Evolutionary conservation across 35 echinoderm and acorn worm species (phyloP).

Genomic region (Heliocidaris tuberculata): DNA sequence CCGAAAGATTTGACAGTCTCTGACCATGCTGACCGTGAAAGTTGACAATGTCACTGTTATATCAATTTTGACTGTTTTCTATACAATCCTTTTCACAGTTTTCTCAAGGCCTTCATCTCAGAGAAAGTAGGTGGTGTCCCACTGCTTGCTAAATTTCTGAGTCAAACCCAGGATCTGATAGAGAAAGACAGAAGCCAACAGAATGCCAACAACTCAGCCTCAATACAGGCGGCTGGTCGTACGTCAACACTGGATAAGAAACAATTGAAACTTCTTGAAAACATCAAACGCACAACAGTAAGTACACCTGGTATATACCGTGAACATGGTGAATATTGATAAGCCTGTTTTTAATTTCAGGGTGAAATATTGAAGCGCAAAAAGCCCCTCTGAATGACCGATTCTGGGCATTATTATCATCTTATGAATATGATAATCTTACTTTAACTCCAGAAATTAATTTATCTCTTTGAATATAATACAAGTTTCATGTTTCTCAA

Average conservation of each 20-base stretch:
- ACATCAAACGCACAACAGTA: conserved; percentile 39
- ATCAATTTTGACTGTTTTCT: no score
- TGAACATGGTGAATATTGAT: not conserved
- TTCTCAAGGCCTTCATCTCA: conserved; percentile 21
- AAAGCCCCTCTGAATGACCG: no score
- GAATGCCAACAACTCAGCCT: not conserved
- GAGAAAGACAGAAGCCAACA: conserved; percentile 32
- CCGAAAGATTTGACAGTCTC: no score
- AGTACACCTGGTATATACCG: not conserved
- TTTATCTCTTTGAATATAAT: no score
- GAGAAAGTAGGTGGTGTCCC: not conserved
- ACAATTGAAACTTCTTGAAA: conserved; percentile 15
- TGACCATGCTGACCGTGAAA: no score
- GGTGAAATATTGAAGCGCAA: no score
- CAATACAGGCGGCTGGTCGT: not conserved
- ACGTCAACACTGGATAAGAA: conserved; percentile 27
- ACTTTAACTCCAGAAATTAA: no score
- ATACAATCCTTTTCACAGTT: not conserved
- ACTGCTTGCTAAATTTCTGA: not conserved
- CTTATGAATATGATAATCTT: not conserved
- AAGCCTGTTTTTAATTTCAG: not conserved
- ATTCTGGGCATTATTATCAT: not conserved
- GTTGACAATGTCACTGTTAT: no score
- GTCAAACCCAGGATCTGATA: conserved; percentile 5
- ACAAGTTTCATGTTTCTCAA: no score